Evolutionary conservation across 2,888 invertebrate species (phyloP), one percentile per base, ranked within the genome.

Genomic region (Lochmaea crataegi): DNA sequence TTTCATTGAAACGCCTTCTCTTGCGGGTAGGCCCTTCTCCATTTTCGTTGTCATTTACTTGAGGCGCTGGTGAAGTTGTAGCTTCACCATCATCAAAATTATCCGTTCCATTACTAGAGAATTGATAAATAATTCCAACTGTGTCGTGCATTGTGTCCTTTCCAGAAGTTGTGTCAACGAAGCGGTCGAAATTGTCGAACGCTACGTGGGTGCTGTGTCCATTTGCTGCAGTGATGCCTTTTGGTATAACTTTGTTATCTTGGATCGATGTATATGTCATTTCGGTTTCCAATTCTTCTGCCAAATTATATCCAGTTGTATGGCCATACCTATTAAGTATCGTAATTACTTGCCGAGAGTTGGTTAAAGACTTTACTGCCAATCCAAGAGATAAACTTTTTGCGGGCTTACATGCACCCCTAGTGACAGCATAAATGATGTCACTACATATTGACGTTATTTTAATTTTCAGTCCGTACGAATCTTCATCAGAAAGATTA

Each of bases 241-340:
- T 41, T 53, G 82, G 82, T 77, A 83, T 79, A 38, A 83, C 60
- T 18, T 73, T 65, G 56, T 51, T 73, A 51, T 76, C 67, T 68
- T 78, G 45, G 16, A 67, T n/a, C 16, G 77, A 64, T 22, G 57
- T 48, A 60, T 78, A 80, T 3, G 80, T 79, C 71, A 77, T 73
- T 72, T 80, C 80, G 5, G 80, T 80, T 81, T 82, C 83, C 18
- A 84, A 68, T 79, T 84, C 84, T 80, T 84, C 82, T 56, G 78
- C 78, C 56, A 81, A 68, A 78, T 77, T 41, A 78, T 80, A 79
- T 82, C 67, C 79, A 71, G 78, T 77, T 18, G 77, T 78, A 79
- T 83, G 83, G 0, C 82, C 83, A 73, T 80, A 82, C 69, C 76
- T 82, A 74, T 83, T 83, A 2, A 82, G 65, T 60, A 83, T 81